Base-by-base conservation (phyloP, 2,888 invertebrate genomes). In the Euplexia lucipara region DNA sequence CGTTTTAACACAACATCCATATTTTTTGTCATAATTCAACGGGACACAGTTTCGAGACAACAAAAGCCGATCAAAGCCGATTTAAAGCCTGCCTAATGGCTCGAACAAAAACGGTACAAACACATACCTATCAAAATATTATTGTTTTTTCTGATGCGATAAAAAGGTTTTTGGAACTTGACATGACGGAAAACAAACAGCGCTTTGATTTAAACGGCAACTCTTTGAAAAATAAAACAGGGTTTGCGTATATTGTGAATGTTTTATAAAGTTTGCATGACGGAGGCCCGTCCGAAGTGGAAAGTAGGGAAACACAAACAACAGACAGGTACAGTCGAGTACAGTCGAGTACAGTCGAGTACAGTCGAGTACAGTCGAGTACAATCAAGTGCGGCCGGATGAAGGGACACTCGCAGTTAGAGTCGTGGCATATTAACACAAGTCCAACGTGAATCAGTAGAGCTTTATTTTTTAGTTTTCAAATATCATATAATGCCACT, bases 31-130 rank as follows among this genome's bases (percentile, higher is more conserved):
- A 16, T 37, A 59, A 65, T 37, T 45, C 22, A 14, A 39, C 47
- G 16, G 14, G 42, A 53, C 41, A 45, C 34, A 49, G 20, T 51
- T 26, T 4, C 0, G 16, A 42, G 20, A 59, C 18, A 47, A 44
- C 45, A 48, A 44, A 52, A 45, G 49, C 42, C 37, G 41, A 58
- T 20, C 35, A 66, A 67, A 71, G 57, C 44, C 8, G 57, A 70
- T 54, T 39, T 44, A 53, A 57, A 71, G 14, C 51, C 22, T 45
- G 45, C 30, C 39, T 34, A 42, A 58, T 58, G 51, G 39, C 16
- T 32, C 16, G 22, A 49, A 57, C 66, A 42, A 35, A 51, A 2
- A 26, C 18, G 18, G 18, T 22, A 34, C 32, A 65, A 34, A 39
- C 18, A 37, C 16, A 41, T n/a, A 39, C 34, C 35, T 57, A 12